Percentiles rank a stretch among this genome's conserved stretches.
Evolutionary conservation across 1,140 invertebrate genomes (phyloP).

Genomic region (Lepeophtheirus salmonis): DNA sequence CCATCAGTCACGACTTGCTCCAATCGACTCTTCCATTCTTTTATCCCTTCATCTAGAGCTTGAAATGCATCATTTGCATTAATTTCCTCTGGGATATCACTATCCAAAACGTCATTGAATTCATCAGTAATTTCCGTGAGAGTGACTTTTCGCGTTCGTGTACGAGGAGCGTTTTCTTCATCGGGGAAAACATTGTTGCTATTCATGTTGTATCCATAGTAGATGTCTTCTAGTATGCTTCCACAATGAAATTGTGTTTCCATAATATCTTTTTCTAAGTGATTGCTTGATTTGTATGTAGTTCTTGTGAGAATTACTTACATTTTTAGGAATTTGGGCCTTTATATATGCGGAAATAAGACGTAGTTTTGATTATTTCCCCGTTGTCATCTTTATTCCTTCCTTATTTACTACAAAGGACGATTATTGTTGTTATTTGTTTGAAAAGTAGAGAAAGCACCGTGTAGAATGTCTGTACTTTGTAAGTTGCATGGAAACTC

Average conservation of each 20-base stretch:
- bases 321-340: background rate
- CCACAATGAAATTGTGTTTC: background rate
- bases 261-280: background rate
- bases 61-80: background rate
- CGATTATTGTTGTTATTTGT: too few relatives aligned
- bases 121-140: background rate
- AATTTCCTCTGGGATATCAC: background rate
- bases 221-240: background rate
- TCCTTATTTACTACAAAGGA: too few relatives aligned
- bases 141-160: background rate
- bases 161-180: background rate
- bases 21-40: background rate
- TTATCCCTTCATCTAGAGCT: background rate
- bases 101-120: background rate
- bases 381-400: background rate
- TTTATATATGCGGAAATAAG: background rate
- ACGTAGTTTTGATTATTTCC: background rate
- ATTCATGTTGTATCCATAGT: background rate
- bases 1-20: background rate
- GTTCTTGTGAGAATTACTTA: too few relatives aligned
- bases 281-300: background rate
- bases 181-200: too few relatives aligned
- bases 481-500: too few relatives aligned
- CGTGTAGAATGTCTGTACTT: too few relatives aligned
- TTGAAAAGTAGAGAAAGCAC: too few relatives aligned